Base-by-base conservation (phyloP, 2,797 vertebrate genomes). In the Lepus oiostolus region DNA sequence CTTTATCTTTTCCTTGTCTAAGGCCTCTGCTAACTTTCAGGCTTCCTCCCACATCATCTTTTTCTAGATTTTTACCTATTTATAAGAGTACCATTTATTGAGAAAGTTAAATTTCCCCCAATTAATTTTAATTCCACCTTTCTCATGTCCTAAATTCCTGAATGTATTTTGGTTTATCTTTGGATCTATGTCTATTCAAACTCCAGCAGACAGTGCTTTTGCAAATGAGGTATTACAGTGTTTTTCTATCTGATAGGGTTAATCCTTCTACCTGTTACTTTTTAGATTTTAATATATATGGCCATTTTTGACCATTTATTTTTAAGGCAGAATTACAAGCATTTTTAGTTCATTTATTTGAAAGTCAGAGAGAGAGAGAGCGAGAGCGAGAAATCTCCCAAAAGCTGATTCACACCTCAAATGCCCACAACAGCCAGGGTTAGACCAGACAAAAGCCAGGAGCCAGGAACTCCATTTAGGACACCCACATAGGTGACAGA, bases 51-150 rank as follows among this genome's bases (percentile, higher is more conserved):
- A n/a, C 35, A 47, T 54, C 16, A 62, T 32, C 58, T 76, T 83
- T 93, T 85, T 19, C 68, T 24, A 87, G 6, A 24, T 88, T 93
- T 91, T 88, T 82, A 70, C 14, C 52, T 22, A 77, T 24, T 17
- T 91, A 3, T 85, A 74, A 85, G 10, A 74, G 17, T 5, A 83
- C 30, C 4, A 58, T 75, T 79, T 85, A 83, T 58, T 58, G 62
- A 91, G 62, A 93, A 54, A 71, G 32, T 63, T 92, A 7, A 67
- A 79, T 22, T n/a, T 60, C 13, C 13, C 3, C 2, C 4, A 4
- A 90, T 70, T 90, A 86, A 89, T n/a, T 72, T 84, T 65, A 88
- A 83, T 87, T 94, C 28, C 11, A 28, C 5, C 24, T 87, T 67
- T 84, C 68, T 93, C 72, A 35, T 70, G 19, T 35, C 50, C 8